These are phyloP conservation scores for Zaprionus ghesquierei DNA, from an alignment of 1,140 invertebrate genomes.

Conservation along the genomic window DNA sequence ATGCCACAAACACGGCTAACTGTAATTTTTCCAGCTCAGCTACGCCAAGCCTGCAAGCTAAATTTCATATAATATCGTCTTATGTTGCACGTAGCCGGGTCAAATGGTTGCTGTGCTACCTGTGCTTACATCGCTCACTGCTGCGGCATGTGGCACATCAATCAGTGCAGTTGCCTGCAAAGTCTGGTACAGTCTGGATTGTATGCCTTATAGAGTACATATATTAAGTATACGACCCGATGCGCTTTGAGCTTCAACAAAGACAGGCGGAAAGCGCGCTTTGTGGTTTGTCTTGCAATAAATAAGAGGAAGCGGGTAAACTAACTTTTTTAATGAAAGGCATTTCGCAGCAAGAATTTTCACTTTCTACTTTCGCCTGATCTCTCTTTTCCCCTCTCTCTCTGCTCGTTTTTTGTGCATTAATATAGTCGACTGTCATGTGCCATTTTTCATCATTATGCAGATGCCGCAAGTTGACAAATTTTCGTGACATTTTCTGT, in stretches of 20 bases:
- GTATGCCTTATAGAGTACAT: neutral
- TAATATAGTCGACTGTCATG: conserved; percentile 45
- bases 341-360: conserved; percentile 34
- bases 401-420: conserved; percentile 17
- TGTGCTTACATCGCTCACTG: conserved; percentile 23
- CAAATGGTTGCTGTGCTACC: conserved; percentile 2
- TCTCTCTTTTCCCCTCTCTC: conserved; percentile 1
- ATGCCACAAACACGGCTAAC: conserved; percentile 13
- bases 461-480: conserved; percentile 62
- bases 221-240: neutral
- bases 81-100: conserved; percentile 17
- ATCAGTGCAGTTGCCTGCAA: conserved; percentile 8
- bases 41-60: conserved; percentile 14
- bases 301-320: neutral
- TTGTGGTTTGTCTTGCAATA: neutral
- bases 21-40: conserved; percentile 46
- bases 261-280: neutral
- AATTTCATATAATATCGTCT: conserved; percentile 21
- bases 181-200: neutral
- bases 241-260: conserved; percentile 1
- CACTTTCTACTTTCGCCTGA: conserved; percentile 41
- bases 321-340: conserved; percentile 36
- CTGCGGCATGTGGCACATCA: conserved; percentile 20
- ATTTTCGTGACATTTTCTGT: conserved; percentile 50
- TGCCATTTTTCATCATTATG: conserved; percentile 48